These are phyloP conservation scores for Lasioglossum marginatum DNA, from an alignment of 2,888 invertebrate genomes.

Conservation along the genomic window DNA sequence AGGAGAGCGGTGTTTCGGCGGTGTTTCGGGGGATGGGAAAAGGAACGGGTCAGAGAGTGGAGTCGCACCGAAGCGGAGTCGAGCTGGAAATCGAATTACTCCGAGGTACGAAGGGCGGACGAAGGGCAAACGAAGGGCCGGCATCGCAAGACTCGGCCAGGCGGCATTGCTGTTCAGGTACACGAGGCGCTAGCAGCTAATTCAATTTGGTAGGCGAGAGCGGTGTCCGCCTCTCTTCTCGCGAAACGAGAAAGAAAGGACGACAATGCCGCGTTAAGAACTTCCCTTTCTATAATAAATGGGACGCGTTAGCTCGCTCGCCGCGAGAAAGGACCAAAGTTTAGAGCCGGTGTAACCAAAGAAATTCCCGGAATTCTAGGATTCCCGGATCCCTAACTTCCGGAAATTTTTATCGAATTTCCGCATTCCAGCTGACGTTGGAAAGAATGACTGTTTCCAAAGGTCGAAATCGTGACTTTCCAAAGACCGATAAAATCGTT, in stretches of 20 bases:
- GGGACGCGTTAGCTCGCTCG: constrained; percentile 46
- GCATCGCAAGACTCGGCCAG: constrained; percentile 34
- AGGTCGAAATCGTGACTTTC: neutral
- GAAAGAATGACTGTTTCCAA: neutral
- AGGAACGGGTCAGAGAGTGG: neutral
- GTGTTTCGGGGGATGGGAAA: neutral
- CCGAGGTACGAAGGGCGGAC: neutral
- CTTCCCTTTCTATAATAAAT: constrained; percentile 37
- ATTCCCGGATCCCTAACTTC: neutral
- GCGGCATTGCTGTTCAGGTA: constrained; percentile 9
- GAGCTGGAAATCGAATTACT: constrained; percentile 61
- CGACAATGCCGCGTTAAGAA: constrained; percentile 59
- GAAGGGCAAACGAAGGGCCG: constrained; percentile 2
- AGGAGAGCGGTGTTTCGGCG: neutral
- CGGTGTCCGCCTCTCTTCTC: neutral
- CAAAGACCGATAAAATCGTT: neutral
- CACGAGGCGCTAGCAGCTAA: constrained; percentile 42
- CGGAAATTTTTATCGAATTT: neutral
- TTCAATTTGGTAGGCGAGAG: constrained; percentile 58
- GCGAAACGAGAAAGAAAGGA: constrained; percentile 56
- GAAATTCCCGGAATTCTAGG: constrained; percentile 12
- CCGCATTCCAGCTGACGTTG: neutral
- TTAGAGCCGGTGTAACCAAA: constrained; percentile 21
- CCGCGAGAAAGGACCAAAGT: constrained; percentile 25
- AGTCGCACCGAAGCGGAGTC: neutral